These are phyloP conservation scores for Irena cyanogastra DNA, from an alignment of 2,113 vertebrate species.

Conservation along the genomic window DNA sequence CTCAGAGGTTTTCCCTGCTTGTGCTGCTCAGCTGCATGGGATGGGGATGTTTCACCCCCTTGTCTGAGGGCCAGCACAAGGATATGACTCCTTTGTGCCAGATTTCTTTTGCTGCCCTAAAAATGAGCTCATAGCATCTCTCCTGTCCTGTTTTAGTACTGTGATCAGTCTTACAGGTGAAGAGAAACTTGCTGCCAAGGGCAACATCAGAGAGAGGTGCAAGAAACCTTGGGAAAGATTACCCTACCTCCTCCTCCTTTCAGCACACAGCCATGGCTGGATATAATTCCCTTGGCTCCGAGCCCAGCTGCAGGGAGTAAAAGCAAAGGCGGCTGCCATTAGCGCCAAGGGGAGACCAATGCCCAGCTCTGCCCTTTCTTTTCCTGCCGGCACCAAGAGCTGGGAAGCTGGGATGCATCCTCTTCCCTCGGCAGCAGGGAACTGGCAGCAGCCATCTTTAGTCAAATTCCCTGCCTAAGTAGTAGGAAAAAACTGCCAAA, in stretches of 20 bases:
- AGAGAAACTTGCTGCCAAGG: not conserved
- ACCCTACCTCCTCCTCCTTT: slow-evolving; percentile 7
- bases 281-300: slow-evolving; percentile 41
- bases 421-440: slow-evolving; percentile 33
- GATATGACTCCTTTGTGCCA: not conserved
- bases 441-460: slow-evolving; percentile 46
- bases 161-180: not conserved
- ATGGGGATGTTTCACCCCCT: not conserved
- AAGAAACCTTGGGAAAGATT: slow-evolving; percentile 6
- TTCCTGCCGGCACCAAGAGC: not conserved
- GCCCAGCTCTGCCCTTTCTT: slow-evolving; percentile 58
- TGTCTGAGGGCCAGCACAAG: not conserved
- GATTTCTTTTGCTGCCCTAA: not conserved
- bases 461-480: not conserved
- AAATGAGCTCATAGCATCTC: not conserved
- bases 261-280: not conserved
- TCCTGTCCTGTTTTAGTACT: fast-evolving
- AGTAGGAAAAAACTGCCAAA: not conserved
- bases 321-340: slow-evolving; percentile 48
- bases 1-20: not conserved
- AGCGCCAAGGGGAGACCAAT: slow-evolving; percentile 46
- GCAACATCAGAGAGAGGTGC: not conserved
- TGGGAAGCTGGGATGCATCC: slow-evolving; percentile 49
- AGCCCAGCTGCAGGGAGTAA: slow-evolving; percentile 40
- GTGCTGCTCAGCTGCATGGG: not conserved